These are phyloP conservation scores for Ptychadena robeensis DNA, from an alignment of 2,797 vertebrate genomes.

Conservation along the genomic window DNA sequence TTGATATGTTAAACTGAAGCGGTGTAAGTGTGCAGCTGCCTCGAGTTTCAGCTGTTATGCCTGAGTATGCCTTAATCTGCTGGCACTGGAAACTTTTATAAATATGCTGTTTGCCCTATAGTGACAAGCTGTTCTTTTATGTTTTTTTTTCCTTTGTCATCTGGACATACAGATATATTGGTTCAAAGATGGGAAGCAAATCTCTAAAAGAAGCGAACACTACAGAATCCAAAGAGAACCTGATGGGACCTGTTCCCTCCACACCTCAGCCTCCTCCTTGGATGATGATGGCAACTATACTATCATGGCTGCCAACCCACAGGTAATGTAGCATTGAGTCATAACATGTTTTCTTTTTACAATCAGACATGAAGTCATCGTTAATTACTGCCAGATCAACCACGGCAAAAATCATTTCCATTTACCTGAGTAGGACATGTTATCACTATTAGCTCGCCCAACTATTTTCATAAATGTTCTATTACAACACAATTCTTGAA, in stretches of 20 bases:
- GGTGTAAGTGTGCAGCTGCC: constrained; percentile 39
- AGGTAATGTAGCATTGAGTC: constrained; percentile 76
- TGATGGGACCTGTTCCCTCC: constrained; percentile 90
- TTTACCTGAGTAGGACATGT: background rate
- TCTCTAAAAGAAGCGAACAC: constrained; percentile 94
- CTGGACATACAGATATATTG: constrained; percentile 86
- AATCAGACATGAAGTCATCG: constrained; percentile 16
- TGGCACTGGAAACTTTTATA: background rate
- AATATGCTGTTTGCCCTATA: background rate
- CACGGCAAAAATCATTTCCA: constrained; percentile 5
- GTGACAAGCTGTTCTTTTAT: constrained; percentile 7
- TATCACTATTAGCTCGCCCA: background rate
- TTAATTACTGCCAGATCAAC: constrained; percentile 8
- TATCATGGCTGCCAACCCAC: constrained; percentile 92
- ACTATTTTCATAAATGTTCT: background rate
- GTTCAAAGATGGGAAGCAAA: constrained; percentile 99
- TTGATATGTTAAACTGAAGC: constrained; percentile 43
- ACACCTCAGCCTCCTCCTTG: constrained; percentile 85
- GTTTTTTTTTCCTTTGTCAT: constrained; percentile 45
- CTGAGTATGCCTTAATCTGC: constrained; percentile 10
- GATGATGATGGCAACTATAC: constrained; percentile 99
- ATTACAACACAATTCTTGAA: background rate
- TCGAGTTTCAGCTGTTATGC: constrained; percentile 39
- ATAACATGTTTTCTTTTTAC: constrained; percentile 19
- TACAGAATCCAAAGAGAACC: constrained; percentile 89